Evolutionary conservation across 2,113 vertebrate species (phyloP).

Genomic region (Trochalopteron elliotii): DNA sequence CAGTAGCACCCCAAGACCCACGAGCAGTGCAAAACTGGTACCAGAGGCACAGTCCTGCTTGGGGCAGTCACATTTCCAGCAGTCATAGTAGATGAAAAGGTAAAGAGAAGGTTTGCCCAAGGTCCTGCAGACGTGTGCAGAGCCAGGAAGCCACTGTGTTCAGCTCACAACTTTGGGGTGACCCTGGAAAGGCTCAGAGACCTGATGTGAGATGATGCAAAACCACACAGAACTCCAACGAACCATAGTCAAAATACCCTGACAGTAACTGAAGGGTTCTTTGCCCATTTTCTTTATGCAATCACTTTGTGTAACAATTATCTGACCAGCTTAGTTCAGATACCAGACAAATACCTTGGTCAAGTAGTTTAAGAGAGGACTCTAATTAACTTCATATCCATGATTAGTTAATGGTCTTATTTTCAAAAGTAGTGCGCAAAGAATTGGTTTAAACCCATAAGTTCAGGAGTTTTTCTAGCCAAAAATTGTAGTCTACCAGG

Average conservation of each 20-base stretch:
- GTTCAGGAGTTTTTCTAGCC: neutral
- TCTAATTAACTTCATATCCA: neutral
- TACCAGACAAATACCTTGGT: neutral
- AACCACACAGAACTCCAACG: neutral
- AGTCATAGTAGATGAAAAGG: neutral
- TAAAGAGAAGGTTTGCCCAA: neutral
- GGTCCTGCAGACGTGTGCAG: neutral
- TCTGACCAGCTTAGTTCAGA: neutral
- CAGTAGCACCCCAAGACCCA: neutral
- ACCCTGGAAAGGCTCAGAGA: neutral
- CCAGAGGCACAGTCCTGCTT: neutral
- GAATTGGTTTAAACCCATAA: neutral
- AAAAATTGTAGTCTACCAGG: neutral
- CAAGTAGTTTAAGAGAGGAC: neutral
- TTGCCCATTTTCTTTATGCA: neutral
- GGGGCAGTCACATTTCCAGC: neutral
- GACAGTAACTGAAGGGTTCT: neutral
- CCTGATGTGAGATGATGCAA: neutral
- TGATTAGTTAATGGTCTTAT: neutral
- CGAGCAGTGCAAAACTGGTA: accelerated
- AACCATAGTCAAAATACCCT: neutral
- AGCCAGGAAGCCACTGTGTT: neutral
- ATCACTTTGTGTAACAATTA: neutral
- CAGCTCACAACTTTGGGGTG: accelerated
- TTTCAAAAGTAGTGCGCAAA: neutral